phyloP scores from a whole-genome alignment of 2,113 vertebrate genomes.

The Catharus fuscescens region DNA sequence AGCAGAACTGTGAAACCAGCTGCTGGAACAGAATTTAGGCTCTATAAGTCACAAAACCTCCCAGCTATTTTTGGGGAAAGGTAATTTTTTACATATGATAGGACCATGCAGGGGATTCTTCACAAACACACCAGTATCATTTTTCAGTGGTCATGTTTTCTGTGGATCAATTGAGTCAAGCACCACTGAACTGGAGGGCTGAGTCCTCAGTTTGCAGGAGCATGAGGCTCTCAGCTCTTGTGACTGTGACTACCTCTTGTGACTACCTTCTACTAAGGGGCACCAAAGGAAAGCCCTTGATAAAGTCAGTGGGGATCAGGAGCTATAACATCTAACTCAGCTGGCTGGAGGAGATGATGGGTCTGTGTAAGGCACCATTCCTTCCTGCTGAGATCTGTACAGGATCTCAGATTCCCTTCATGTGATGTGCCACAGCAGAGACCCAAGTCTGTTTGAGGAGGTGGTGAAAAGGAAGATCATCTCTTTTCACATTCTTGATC shows the following conservation, averaged over 20 bases:
- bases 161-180: background rate
- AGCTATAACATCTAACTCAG: background rate
- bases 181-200: background rate
- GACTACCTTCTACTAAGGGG: background rate
- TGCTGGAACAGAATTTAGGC: background rate
- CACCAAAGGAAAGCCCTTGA: no score
- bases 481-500: background rate
- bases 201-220: background rate
- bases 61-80: background rate
- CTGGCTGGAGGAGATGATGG: background rate
- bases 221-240: background rate
- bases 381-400: background rate
- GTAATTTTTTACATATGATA: background rate
- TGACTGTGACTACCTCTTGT: no score
- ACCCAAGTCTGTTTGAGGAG: background rate
- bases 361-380: background rate
- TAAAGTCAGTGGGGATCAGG: background rate
- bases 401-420: background rate
- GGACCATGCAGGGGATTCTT: background rate
- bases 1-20: background rate
- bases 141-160: background rate
- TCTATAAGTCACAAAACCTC: background rate
- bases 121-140: background rate
- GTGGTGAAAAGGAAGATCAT: background rate
- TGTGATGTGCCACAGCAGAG: background rate